Evolutionary conservation across 2,888 invertebrate genomes (phyloP).

Genomic region (Drosophila pegasa): DNA sequence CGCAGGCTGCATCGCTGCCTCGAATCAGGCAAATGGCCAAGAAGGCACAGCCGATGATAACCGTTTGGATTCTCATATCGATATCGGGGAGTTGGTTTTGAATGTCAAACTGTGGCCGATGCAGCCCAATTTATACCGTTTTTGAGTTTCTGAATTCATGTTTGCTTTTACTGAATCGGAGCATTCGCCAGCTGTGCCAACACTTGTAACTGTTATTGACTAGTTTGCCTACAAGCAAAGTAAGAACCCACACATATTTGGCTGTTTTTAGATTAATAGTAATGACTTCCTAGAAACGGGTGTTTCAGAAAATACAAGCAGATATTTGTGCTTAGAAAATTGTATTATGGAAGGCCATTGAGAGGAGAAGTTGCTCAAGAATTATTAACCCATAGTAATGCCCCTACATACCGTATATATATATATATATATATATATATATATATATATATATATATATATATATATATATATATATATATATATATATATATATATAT

Average conservation of each 20-base stretch:
- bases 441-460: too few relatives aligned
- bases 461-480: too few relatives aligned
- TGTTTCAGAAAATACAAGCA: too few relatives aligned
- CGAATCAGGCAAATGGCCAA: constrained; percentile 19
- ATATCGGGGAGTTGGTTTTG: neutral
- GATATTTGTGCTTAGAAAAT: too few relatives aligned
- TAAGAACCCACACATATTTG: neutral
- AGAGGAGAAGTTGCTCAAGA: too few relatives aligned
- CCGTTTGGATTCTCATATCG: constrained; percentile 20
- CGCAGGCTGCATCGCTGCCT: constrained; percentile 7
- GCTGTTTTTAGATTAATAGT: neutral
- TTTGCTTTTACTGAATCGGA: neutral
- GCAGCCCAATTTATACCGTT: constrained; percentile 15
- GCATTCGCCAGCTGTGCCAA: constrained; percentile 12
- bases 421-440: too few relatives aligned
- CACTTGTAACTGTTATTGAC: neutral
- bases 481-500: too few relatives aligned
- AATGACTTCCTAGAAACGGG: too few relatives aligned
- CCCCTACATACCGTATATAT: too few relatives aligned
- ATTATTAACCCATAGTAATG: too few relatives aligned
- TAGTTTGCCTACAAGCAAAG: neutral
- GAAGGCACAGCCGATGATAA: constrained; percentile 19
- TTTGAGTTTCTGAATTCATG: neutral
- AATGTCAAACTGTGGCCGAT: neutral
- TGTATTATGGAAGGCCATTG: too few relatives aligned